Percentiles rank a stretch among this genome's conserved stretches.
These are phyloP conservation scores for Willisornis vidua DNA, from an alignment of 2,113 vertebrate species.

Conservation along the genomic window DNA sequence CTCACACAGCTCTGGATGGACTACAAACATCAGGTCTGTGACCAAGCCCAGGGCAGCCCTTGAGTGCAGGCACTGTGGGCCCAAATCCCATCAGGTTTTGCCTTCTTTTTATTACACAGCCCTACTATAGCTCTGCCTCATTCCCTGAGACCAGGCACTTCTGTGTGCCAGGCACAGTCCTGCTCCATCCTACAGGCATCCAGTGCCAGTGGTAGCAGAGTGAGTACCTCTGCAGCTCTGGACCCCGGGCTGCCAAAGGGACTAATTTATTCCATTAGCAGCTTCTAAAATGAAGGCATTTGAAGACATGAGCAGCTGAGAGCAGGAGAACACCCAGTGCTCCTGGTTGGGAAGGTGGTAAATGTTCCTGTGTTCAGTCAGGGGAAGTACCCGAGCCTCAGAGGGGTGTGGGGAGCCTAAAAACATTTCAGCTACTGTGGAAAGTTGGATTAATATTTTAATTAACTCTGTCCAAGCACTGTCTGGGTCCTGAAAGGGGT, in stretches of 20 bases:
- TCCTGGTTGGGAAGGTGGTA: accelerated
- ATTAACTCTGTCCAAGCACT: not conserved
- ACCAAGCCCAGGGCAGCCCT: accelerated
- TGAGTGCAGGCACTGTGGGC: accelerated
- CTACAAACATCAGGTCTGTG: not conserved
- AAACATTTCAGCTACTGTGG: not conserved
- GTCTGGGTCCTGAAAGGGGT: not conserved
- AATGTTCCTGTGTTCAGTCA: not conserved
- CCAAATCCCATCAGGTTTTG: not conserved
- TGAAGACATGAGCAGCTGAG: not conserved
- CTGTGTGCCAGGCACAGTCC: not conserved
- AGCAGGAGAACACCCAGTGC: not conserved
- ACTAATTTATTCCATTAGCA: not conserved
- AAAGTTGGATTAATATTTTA: not conserved
- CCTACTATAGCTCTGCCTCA: not conserved
- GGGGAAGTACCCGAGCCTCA: not conserved
- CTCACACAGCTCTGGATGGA: not conserved
- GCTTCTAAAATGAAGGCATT: not conserved
- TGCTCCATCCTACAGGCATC: not conserved
- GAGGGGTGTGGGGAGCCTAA: accelerated
- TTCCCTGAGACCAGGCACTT: not conserved
- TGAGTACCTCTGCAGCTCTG: not conserved
- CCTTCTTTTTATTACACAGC: accelerated
- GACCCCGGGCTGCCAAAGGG: not conserved
- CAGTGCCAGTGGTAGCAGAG: not conserved